Percentiles rank a stretch among this genome's conserved stretches.
These are phyloP conservation scores for Potamilus streckersoni DNA, from an alignment of 1,140 invertebrate genomes.

Conservation along the genomic window DNA sequence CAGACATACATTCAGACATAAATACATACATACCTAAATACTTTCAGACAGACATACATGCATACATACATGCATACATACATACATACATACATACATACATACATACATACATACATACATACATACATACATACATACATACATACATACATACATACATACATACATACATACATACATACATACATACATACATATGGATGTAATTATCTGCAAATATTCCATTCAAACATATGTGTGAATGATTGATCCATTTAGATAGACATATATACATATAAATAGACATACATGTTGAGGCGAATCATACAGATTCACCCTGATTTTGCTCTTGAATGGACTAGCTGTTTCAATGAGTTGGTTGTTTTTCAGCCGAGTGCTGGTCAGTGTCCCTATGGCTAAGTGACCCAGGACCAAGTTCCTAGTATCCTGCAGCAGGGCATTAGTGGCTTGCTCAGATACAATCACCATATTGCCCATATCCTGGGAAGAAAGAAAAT, in stretches of 20 bases:
- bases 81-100: too few relatives aligned
- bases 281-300: conserved; percentile 61
- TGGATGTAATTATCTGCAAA: not conserved
- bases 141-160: too few relatives aligned
- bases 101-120: too few relatives aligned
- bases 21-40: too few relatives aligned
- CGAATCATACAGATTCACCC: conserved; percentile 74
- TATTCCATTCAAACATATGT: not conserved
- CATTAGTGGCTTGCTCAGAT: conserved; percentile 35
- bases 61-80: too few relatives aligned
- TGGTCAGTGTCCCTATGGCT: conserved; percentile 58
- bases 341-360: conserved; percentile 68
- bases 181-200: not conserved
- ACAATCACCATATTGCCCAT: conserved; percentile 48
- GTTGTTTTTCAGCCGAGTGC: conserved; percentile 63
- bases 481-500: conserved; percentile 17
- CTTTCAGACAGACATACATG: too few relatives aligned
- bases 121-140: too few relatives aligned
- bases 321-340: conserved; percentile 69
- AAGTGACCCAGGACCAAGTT: conserved; percentile 64
- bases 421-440: conserved; percentile 39
- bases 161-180: too few relatives aligned
- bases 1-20: too few relatives aligned
- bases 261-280: conserved; percentile 6
- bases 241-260: too few relatives aligned